A percentile compares a stretch with the other conserved stretches of the same genome.
Evolutionary conservation across 2,113 vertebrate genomes (phyloP).

Genomic region (Piaya cayana): DNA sequence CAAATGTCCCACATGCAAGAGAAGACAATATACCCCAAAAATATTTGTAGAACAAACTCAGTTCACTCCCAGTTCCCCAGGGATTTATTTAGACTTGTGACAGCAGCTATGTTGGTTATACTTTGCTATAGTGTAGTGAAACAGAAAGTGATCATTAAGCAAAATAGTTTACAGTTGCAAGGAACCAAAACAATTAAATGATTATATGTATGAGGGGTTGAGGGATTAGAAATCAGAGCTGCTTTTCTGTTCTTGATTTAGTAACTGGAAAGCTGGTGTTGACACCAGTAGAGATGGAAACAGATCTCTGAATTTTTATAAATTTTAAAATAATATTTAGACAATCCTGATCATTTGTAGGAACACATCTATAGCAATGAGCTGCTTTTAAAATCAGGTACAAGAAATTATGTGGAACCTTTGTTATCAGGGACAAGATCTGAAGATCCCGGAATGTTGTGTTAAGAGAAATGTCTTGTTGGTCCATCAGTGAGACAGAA

Average conservation of each 20-base stretch:
- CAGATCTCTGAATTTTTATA: background rate
- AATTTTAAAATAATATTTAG: background rate
- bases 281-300: background rate
- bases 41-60: background rate
- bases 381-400: background rate
- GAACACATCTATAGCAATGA: background rate
- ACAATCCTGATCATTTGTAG: background rate
- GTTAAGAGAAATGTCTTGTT: background rate
- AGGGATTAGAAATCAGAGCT: background rate
- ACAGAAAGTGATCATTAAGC: background rate
- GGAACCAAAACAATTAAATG: background rate
- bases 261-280: background rate
- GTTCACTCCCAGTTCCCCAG: background rate
- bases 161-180: background rate
- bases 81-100: background rate
- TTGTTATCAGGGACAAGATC: background rate
- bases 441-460: background rate
- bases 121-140: background rate
- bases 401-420: background rate
- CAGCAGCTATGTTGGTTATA: background rate
- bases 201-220: background rate
- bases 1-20: background rate
- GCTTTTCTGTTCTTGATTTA: background rate
- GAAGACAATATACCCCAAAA: background rate
- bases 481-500: background rate